These are phyloP conservation scores for Heliconius sara DNA, from an alignment of 2,888 invertebrate species.

Conservation along the genomic window DNA sequence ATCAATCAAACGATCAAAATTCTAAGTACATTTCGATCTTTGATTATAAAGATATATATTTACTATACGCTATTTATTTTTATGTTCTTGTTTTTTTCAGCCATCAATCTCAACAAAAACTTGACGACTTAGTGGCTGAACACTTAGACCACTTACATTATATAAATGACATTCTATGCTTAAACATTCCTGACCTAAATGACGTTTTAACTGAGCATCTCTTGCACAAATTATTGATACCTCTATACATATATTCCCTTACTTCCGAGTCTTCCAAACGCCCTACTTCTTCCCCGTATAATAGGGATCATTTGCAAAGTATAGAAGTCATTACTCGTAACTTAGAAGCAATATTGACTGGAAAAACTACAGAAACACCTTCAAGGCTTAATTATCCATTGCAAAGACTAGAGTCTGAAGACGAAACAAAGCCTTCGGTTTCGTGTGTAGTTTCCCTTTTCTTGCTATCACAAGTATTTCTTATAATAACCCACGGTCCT, in stretches of 20 bases:
- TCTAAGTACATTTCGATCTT: too few species aligned
- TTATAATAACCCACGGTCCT: conserved; percentile 95
- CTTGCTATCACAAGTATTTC: conserved; percentile 96
- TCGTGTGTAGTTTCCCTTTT: conserved; percentile 96
- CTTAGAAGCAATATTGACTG: conserved; percentile 85
- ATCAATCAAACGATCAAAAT: too few species aligned
- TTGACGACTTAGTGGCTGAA: conserved; percentile 97
- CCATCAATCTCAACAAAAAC: conserved; percentile 94
- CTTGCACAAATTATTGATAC: conserved; percentile 95
- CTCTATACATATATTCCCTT: conserved; percentile 96
- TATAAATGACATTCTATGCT: conserved; percentile 96
- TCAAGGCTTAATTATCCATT: conserved; percentile 67
- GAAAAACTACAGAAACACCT: conserved; percentile 82
- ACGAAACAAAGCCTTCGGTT: conserved; percentile 88
- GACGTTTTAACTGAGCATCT: conserved; percentile 97
- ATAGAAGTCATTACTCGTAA: conserved; percentile 86
- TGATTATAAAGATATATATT: not conserved
- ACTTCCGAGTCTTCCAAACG: conserved; percentile 75
- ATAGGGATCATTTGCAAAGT: conserved; percentile 75
- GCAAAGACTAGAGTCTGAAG: conserved; percentile 78
- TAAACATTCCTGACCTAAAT: conserved; percentile 96
- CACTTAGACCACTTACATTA: conserved; percentile 99
- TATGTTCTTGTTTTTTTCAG: conserved; percentile 79
- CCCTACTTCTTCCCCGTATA: conserved; percentile 68
- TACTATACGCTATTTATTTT: conserved; percentile 14